Evolutionary conservation across 2,888 invertebrate species (phyloP).

Genomic region (Zygothrica quintamaculata): DNA sequence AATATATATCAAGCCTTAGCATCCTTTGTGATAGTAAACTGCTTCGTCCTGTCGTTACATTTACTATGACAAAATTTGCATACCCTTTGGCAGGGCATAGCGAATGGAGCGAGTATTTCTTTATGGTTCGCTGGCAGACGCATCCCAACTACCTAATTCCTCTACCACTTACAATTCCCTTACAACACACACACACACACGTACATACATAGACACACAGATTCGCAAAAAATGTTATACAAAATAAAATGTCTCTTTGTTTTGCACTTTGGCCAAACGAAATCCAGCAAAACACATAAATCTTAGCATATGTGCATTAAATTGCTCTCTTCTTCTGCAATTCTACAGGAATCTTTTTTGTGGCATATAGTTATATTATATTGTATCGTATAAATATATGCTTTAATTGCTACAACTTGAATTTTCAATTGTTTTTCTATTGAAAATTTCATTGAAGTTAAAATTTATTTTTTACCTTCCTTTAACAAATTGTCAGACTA

Average conservation of each 20-base stretch:
- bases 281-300: conserved; percentile 74
- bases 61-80: background rate
- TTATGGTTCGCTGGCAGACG: conserved; percentile 57
- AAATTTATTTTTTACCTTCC: conserved; percentile 55
- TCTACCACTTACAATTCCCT: conserved; percentile 4
- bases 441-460: conserved; percentile 32
- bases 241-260: conserved; percentile 78
- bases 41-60: background rate
- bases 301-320: conserved; percentile 77
- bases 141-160: conserved; percentile 11
- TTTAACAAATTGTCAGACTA: conserved; percentile 12
- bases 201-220: conserved; percentile 21
- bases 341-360: conserved; percentile 3
- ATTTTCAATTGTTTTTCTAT: conserved; percentile 74
- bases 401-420: conserved; percentile 64
- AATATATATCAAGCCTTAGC: too few relatives aligned
- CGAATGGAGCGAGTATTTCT: conserved; percentile 42
- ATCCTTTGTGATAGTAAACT: too few relatives aligned
- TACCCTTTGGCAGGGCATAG: conserved; percentile 12
- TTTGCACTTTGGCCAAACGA: conserved; percentile 68
- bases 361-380: conserved; percentile 12
- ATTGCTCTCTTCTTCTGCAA: conserved; percentile 44
- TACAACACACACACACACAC: conserved; percentile 21
- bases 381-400: conserved; percentile 21
- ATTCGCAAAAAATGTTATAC: conserved; percentile 55